phyloP scores from a whole-genome alignment of 2,888 invertebrate species.

The Carterocephalus palaemon region DNA sequence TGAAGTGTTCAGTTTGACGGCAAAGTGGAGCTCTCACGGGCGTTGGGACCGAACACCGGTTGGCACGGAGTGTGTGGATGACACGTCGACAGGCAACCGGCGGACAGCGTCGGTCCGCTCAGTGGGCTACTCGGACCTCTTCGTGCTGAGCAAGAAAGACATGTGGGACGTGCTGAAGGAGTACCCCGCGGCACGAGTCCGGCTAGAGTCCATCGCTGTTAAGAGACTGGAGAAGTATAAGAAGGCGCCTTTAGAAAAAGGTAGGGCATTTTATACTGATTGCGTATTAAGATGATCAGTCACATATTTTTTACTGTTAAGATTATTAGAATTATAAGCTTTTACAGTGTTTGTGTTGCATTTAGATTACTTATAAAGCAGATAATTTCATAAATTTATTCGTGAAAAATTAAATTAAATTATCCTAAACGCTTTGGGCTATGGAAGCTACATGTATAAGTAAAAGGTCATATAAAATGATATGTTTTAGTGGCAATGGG shows the following conservation, averaged over 20 bases:
- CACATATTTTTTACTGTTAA: not conserved
- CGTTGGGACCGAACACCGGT: conserved; percentile 56
- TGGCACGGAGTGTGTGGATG: conserved; percentile 79
- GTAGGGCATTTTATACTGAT: conserved; percentile 62
- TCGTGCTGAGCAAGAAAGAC: conserved; percentile 99
- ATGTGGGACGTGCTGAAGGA: conserved; percentile 99
- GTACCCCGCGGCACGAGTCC: conserved; percentile 94
- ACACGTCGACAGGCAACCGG: conserved; percentile 91
- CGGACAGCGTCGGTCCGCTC: conserved; percentile 98
- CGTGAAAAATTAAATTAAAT: too few species aligned
- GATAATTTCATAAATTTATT: too few species aligned
- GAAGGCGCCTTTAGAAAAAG: conserved; percentile 94
- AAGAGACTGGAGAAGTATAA: conserved; percentile 98
- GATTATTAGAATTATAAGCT: conserved; percentile 6
- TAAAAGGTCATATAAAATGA: too few species aligned
- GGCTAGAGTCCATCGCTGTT: conserved; percentile 97
- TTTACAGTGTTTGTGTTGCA: too few species aligned
- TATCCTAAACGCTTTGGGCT: too few species aligned
- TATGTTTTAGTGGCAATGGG: conserved; percentile 90
- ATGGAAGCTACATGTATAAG: too few species aligned
- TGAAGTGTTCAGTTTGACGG: conserved; percentile 29
- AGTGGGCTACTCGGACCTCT: conserved; percentile 98
- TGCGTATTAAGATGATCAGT: not conserved
- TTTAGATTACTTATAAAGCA: too few species aligned
- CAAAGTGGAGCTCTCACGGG: conserved; percentile 48